Evolutionary conservation across 2,797 vertebrate species (phyloP).

Genomic region (Arctocebus calabarensis): DNA sequence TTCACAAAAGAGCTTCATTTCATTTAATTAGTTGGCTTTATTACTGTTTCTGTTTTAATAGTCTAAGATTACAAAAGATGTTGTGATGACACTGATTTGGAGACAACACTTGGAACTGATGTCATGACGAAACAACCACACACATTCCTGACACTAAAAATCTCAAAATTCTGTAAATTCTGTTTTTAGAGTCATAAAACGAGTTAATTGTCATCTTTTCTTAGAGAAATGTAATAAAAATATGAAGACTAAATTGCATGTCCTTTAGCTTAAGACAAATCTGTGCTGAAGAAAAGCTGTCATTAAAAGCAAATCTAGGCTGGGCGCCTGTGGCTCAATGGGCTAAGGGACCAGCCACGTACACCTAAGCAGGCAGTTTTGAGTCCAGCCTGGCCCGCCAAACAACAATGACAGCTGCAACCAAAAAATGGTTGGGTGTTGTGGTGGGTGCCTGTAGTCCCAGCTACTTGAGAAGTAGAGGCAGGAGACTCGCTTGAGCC

Average conservation of each 20-base stretch:
- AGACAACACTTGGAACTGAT: constrained; percentile 13
- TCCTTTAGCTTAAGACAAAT: constrained; percentile 19
- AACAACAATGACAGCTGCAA: too few species aligned
- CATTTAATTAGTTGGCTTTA: constrained; percentile 57
- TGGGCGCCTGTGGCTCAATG: too few species aligned
- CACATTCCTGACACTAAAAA: constrained; percentile 6
- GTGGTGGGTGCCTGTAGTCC: too few species aligned
- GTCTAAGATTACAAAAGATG: constrained; percentile 50
- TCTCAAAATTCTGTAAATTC: constrained; percentile 5
- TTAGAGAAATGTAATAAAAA: neutral
- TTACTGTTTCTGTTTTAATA: constrained; percentile 54
- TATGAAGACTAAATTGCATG: constrained; percentile 40
- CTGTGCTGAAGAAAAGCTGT: constrained; percentile 52
- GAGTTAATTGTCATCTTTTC: constrained; percentile 4
- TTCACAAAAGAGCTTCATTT: constrained; percentile 57
- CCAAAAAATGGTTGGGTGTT: too few species aligned
- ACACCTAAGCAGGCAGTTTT: too few species aligned
- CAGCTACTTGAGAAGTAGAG: too few species aligned
- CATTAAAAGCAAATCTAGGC: neutral
- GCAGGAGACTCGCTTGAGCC: too few species aligned
- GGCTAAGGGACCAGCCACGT: too few species aligned
- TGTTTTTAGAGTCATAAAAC: neutral
- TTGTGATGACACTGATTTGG: constrained; percentile 29
- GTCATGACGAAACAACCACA: neutral
- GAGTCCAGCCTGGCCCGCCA: too few species aligned